A percentile compares a stretch with the other conserved stretches of the same genome.
phyloP scores from a whole-genome alignment of 2,113 vertebrate species.

The Anarrhichthys ocellatus region DNA sequence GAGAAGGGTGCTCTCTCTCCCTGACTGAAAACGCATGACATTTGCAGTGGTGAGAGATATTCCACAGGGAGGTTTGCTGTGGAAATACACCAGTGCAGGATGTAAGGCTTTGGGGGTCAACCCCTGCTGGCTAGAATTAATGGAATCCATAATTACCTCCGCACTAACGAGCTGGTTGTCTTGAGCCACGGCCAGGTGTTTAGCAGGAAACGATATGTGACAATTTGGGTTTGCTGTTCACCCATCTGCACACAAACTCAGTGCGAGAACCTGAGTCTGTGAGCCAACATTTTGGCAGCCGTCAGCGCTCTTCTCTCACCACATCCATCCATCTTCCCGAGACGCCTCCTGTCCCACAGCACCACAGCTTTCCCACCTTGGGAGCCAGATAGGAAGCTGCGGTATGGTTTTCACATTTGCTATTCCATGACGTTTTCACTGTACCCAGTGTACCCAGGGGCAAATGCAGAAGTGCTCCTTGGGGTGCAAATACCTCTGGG shows the following conservation, averaged over 20 bases:
- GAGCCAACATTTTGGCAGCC: slow-evolving; percentile 53
- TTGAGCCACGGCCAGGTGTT: slow-evolving; percentile 65
- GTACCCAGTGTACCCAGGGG: background rate
- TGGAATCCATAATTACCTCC: slow-evolving; percentile 61
- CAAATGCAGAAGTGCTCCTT: background rate
- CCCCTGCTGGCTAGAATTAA: slow-evolving; percentile 57
- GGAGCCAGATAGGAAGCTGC: slow-evolving; percentile 60
- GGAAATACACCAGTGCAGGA: slow-evolving; percentile 55
- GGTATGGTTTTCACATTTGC: slow-evolving; percentile 53
- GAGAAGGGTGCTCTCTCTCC: slow-evolving; percentile 41
- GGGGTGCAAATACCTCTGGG: background rate
- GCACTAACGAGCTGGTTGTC: slow-evolving; percentile 53
- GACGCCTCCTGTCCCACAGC: slow-evolving; percentile 55
- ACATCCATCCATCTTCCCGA: slow-evolving; percentile 63
- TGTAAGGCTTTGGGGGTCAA: slow-evolving; percentile 49
- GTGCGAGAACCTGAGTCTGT: slow-evolving; percentile 35
- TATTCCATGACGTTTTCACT: slow-evolving; percentile 42
- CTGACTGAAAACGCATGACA: slow-evolving; percentile 41
- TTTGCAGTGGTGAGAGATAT: slow-evolving; percentile 47
- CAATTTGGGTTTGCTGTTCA: slow-evolving; percentile 55
- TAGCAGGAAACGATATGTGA: slow-evolving; percentile 62
- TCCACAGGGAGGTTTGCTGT: slow-evolving; percentile 35
- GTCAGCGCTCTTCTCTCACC: slow-evolving; percentile 64
- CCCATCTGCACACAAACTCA: slow-evolving; percentile 34
- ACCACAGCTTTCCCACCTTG: slow-evolving; percentile 53